phyloP scores from a whole-genome alignment of 2,888 invertebrate genomes.

The Noctua pronuba region DNA sequence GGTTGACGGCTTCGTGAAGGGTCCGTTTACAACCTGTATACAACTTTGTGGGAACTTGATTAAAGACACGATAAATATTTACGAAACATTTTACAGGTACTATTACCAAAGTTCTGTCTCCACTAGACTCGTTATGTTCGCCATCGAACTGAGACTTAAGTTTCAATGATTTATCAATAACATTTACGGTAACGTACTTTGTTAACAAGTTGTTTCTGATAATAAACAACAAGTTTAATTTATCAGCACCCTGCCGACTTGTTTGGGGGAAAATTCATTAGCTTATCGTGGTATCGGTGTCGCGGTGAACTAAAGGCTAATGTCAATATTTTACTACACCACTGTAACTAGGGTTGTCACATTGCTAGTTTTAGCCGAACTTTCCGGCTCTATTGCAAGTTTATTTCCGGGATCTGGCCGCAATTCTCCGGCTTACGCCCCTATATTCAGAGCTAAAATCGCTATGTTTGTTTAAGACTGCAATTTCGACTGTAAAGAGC shows the following conservation, averaged over 20 bases:
- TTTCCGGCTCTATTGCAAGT: conserved; percentile 26
- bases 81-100: conserved; percentile 17
- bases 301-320: conserved; percentile 71
- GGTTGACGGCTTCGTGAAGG: no score
- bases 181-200: conserved; percentile 46
- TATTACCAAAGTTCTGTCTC: conserved; percentile 26
- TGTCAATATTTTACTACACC: conserved; percentile 78
- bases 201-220: conserved; percentile 56
- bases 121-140: conserved; percentile 21
- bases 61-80: conserved; percentile 1
- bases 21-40: no score
- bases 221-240: conserved; percentile 65
- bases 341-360: conserved; percentile 57
- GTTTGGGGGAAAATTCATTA: conserved; percentile 77
- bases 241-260: conserved; percentile 65
- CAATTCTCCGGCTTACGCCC: conserved; percentile 48
- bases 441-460: conserved; percentile 42
- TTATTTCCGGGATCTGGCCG: conserved; percentile 38
- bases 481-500: conserved; percentile 56
- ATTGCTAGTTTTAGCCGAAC: conserved; percentile 37
- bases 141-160: conserved; percentile 38
- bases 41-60: conserved; percentile 18
- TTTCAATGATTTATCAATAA: conserved; percentile 61
- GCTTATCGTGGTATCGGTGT: conserved; percentile 75
- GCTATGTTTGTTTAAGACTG: conserved; percentile 56